Percentiles rank a stretch among this genome's conserved stretches.
Evolutionary conservation across 1,140 invertebrate genomes (phyloP).

Genomic region (Calliopsis andreniformis): DNA sequence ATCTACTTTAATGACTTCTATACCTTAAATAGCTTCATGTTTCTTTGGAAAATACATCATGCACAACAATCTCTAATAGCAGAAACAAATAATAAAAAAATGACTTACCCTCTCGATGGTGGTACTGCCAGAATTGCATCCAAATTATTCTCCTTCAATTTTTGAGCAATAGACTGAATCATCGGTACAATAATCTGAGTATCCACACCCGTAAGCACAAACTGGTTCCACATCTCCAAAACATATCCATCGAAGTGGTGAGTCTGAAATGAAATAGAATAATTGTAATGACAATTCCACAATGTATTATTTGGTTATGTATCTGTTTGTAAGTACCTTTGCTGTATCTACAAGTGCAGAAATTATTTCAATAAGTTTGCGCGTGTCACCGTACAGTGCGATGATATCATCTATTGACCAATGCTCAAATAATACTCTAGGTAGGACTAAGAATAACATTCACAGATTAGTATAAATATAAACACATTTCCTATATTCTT

Average conservation of each 20-base stretch:
- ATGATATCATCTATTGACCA: conserved; percentile 88
- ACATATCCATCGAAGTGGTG: conserved; percentile 92
- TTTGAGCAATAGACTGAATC: conserved; percentile 83
- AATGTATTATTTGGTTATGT: background rate
- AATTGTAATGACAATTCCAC: background rate
- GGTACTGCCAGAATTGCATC: conserved; percentile 92
- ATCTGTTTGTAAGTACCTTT: conserved; percentile 76
- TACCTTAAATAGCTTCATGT: background rate
- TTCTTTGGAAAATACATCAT: background rate
- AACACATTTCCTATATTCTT: conserved; percentile 32
- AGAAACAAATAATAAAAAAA: background rate
- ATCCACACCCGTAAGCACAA: conserved; percentile 85
- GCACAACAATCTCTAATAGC: no score
- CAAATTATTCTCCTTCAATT: conserved; percentile 82
- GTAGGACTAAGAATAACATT: conserved; percentile 85
- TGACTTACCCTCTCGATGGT: conserved; percentile 85
- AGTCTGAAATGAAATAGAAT: conserved; percentile 73
- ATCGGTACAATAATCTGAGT: conserved; percentile 84
- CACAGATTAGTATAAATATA: conserved; percentile 19
- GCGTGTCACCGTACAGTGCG: conserved; percentile 83
- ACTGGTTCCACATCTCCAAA: conserved; percentile 93
- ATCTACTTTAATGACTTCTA: background rate
- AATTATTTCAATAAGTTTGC: conserved; percentile 83
- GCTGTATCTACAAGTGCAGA: conserved; percentile 84
- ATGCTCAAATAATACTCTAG: conserved; percentile 92